Percentiles rank a stretch among this genome's conserved stretches.
Evolutionary conservation across 1,140 invertebrate species (phyloP).

Genomic region (Brachionus koreanus): DNA sequence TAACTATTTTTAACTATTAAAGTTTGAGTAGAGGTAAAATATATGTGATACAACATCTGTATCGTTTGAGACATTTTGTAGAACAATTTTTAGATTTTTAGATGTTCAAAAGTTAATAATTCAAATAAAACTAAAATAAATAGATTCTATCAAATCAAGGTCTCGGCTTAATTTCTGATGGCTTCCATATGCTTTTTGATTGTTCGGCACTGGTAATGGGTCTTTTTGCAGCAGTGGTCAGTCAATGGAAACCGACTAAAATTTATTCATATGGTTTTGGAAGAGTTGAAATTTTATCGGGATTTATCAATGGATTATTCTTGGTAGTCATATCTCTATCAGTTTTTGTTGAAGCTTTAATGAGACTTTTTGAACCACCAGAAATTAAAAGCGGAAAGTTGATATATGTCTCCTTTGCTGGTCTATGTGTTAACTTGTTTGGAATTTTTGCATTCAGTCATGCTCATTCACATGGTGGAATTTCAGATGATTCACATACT

Average conservation of each 20-base stretch:
- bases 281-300: constrained; percentile 86
- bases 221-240: constrained; percentile 77
- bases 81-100: too few relatives aligned
- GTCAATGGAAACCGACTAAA: constrained; percentile 83
- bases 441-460: constrained; percentile 93
- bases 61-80: too few relatives aligned
- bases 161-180: constrained; percentile 86
- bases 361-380: constrained; percentile 65
- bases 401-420: constrained; percentile 77
- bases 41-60: too few relatives aligned
- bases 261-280: constrained; percentile 92
- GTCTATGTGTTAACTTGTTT: constrained; percentile 86
- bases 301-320: constrained; percentile 92
- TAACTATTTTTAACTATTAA: too few relatives aligned
- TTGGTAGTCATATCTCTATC: constrained; percentile 91
- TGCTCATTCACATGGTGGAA: constrained; percentile 62
- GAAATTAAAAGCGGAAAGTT: constrained; percentile 62
- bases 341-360: constrained; percentile 89
- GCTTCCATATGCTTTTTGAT: constrained; percentile 99
- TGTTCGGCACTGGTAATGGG: constrained; percentile 90
- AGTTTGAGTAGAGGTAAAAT: too few relatives aligned
- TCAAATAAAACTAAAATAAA: background rate
- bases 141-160: background rate
- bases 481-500: constrained; percentile 48
- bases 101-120: too few relatives aligned